Evolutionary conservation across 2,888 invertebrate species (phyloP), one percentile per base, ranked within the genome.

Genomic region (Drosophila nr. medialis): DNA sequence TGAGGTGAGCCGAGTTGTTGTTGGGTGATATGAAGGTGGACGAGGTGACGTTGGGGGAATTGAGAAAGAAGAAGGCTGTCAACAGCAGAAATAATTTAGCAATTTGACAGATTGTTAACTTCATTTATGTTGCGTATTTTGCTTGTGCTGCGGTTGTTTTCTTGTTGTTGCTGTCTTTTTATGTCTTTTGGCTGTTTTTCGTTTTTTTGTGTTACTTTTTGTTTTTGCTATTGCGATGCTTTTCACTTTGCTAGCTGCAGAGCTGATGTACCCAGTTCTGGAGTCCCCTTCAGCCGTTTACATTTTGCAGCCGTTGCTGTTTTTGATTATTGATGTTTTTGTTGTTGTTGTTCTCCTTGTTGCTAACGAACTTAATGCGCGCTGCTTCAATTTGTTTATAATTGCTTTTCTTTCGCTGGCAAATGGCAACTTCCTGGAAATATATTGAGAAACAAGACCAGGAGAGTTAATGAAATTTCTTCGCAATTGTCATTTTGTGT

Each of bases 21-120:
- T 32, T 45, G 48, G 24, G 21, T 61, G 30, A 10, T 50, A 11
- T 59, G 71, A 15, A 56, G 60, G 36, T 53, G 62, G 55, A 38
- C 60, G 62, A 72, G 62, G 76, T 72, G 76, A 69, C 72, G 79
- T 85, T 80, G 73, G 80, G 86, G 86, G 90, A 92, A 87, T 90
- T 84, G 80, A 89, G 90, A 86, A 90, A 89, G 91, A 90, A 91
- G 90, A 92, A 88, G 83, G 92, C 93, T 91, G 92, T 93, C 92
- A 92, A 87, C 92, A 93, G 92, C 93, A 93, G 92, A 92, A 92
- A 91, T 91, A 92, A 91, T 91, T 93, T 92, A 91, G 90, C 90
- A 91, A 91, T 91, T 90, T 90, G 92, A 90, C 91, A 92, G 91
- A 88, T 91, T 92, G 92, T 91, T 92, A 92, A 92, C 92, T 92